Evolutionary conservation across 1,140 invertebrate species (phyloP).

Genomic region (Pogonognathellus flavescens): DNA sequence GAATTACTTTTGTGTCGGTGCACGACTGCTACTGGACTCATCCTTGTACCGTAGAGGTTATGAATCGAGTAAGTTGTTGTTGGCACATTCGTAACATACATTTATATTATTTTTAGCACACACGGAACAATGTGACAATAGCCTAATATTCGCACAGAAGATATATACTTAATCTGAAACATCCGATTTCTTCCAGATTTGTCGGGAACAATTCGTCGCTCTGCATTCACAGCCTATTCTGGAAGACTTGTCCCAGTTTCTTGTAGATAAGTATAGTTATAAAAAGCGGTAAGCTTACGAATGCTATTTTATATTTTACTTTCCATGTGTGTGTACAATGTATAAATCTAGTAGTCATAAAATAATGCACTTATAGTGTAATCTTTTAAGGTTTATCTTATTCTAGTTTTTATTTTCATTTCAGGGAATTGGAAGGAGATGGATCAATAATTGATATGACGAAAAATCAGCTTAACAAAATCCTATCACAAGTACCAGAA

Average conservation of each 20-base stretch:
- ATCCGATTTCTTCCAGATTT: constrained; percentile 77
- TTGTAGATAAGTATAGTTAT: constrained; percentile 79
- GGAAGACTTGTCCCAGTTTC: constrained; percentile 85
- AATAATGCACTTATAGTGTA: constrained; percentile 31
- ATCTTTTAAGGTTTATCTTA: constrained; percentile 32
- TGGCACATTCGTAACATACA: neutral
- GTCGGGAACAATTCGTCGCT: constrained; percentile 94
- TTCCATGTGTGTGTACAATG: neutral
- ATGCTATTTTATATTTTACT: neutral
- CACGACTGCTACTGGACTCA: constrained; percentile 99
- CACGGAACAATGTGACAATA: neutral
- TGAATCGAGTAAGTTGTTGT: constrained; percentile 84
- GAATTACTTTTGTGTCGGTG: constrained; percentile 94
- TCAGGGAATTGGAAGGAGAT: constrained; percentile 73
- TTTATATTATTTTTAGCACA: neutral
- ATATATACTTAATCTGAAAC: neutral
- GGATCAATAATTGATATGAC: constrained; percentile 72
- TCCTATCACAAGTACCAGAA: constrained; percentile 76
- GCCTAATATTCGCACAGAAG: neutral
- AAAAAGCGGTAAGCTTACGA: constrained; percentile 72
- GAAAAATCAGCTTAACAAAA: constrained; percentile 76
- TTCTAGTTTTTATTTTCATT: constrained; percentile 67
- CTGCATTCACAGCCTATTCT: constrained; percentile 94
- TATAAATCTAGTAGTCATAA: neutral
- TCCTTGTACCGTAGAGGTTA: constrained; percentile 84